A percentile compares a stretch with the other conserved stretches of the same genome.
Conservation (phyloP, 2,113 vertebrate species). For the Eudyptes chrysolophus region DNA sequence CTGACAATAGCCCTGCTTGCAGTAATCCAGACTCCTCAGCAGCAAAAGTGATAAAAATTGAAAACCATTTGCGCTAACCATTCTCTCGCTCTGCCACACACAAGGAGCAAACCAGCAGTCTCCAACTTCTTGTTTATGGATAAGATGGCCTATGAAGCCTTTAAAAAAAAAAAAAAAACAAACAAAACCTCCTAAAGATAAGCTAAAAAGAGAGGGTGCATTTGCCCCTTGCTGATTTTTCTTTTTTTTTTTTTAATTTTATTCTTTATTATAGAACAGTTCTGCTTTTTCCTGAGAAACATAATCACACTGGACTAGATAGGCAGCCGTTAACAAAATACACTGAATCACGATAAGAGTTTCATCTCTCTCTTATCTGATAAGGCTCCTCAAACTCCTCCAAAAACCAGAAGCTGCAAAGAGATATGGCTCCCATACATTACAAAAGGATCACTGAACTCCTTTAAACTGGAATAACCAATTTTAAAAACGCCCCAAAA, state of each 20-base stretch:
- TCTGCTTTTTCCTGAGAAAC: not conserved
- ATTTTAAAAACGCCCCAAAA: not conserved
- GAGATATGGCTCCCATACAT: not conserved
- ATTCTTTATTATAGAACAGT: not conserved
- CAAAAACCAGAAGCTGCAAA: not conserved
- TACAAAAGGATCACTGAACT: not conserved
- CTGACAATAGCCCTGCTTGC: not conserved
- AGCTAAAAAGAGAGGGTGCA: not conserved
- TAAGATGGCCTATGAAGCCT: not conserved
- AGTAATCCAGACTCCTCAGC: not conserved
- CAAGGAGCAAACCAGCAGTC: not conserved
- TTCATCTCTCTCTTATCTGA: slow-evolving; percentile 23
- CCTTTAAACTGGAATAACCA: not conserved
- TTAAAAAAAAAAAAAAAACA: not conserved
- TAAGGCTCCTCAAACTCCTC: slow-evolving; percentile 2
- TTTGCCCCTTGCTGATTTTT: not conserved
- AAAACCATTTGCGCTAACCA: not conserved
- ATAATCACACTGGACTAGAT: not conserved
- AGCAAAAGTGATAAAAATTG: not conserved
- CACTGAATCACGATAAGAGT: not conserved
- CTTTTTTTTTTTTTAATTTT: not conserved
- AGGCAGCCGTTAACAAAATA: not conserved
- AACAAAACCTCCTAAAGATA: not conserved
- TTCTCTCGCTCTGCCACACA: not conserved
- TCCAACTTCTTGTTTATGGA: not conserved